Evolutionary conservation across 2,797 vertebrate genomes (phyloP).

Genomic region (Malacoctenus gilli): DNA sequence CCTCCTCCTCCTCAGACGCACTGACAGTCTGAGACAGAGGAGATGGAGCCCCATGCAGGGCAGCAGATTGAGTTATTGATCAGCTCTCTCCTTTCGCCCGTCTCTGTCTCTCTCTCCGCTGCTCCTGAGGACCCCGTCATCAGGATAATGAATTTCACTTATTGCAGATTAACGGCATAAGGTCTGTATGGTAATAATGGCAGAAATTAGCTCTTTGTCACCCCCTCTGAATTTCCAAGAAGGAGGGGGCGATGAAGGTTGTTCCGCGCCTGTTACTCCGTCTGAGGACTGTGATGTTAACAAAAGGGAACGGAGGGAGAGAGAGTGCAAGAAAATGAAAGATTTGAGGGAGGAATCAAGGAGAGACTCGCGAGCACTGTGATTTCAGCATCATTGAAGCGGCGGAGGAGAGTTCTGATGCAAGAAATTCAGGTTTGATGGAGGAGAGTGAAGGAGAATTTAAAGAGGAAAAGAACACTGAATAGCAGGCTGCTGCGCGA

Average conservation of each 20-base stretch:
- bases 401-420: slow-evolving; percentile 51
- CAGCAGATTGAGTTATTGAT: slow-evolving; percentile 81
- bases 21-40: slow-evolving; percentile 69
- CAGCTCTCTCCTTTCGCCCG: slow-evolving; percentile 65
- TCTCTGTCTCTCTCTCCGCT: slow-evolving; percentile 60
- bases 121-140: slow-evolving; percentile 73
- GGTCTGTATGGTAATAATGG: slow-evolving; percentile 76
- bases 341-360: slow-evolving; percentile 60
- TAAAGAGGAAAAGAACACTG: slow-evolving; percentile 51
- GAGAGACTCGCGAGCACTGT: slow-evolving; percentile 73
- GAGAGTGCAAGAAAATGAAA: slow-evolving; percentile 51
- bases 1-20: slow-evolving; percentile 61
- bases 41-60: slow-evolving; percentile 75
- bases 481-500: slow-evolving; percentile 40
- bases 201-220: slow-evolving; percentile 78
- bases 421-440: slow-evolving; percentile 60
- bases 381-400: slow-evolving; percentile 58
- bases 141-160: slow-evolving; percentile 81
- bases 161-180: slow-evolving; percentile 77
- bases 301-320: slow-evolving; percentile 41
- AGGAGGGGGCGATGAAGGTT: slow-evolving; percentile 56
- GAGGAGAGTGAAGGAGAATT: slow-evolving; percentile 58
- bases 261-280: slow-evolving; percentile 44
- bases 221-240: slow-evolving; percentile 64
- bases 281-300: slow-evolving; percentile 56